Evolutionary conservation across 2,113 vertebrate genomes (phyloP).

Genomic region (Protobothrops mucrosquamatus): DNA sequence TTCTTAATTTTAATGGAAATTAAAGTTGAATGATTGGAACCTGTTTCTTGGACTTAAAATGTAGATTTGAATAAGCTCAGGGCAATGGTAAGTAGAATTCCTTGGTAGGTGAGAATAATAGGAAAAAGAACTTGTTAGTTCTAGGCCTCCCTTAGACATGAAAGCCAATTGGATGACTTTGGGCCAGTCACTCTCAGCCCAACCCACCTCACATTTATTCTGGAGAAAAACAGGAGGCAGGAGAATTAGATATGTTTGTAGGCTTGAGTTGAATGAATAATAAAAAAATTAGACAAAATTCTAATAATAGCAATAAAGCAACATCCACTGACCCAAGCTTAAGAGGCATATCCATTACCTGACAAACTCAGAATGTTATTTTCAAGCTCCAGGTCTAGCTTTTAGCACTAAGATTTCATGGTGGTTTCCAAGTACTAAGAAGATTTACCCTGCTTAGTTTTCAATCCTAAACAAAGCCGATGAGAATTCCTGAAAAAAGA

Average conservation of each 20-base stretch:
- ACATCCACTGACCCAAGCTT: not conserved
- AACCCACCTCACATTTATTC: too few species aligned
- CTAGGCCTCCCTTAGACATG: too few species aligned
- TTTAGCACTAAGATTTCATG: not conserved
- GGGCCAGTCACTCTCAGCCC: too few species aligned
- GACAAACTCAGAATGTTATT: not conserved
- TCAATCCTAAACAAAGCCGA: not conserved
- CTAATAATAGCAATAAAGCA: not conserved
- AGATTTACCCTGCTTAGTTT: not conserved
- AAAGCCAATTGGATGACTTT: too few species aligned
- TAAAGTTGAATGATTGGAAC: not conserved
- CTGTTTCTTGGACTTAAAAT: not conserved
- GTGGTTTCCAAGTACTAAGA: not conserved
- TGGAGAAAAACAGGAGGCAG: not conserved
- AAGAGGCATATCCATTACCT: not conserved
- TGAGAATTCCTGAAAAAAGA: not conserved
- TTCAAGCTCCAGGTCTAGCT: not conserved
- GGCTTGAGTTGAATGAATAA: not conserved
- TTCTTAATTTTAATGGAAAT: not conserved
- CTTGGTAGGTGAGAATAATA: not conserved
- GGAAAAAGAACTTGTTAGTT: not conserved
- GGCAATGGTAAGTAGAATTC: not conserved
- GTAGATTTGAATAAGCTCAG: not conserved
- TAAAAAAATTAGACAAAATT: not conserved
- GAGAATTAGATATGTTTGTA: not conserved